Conservation (phyloP, 2,113 vertebrate species). For the Choloepus hoffmanni region DNA sequence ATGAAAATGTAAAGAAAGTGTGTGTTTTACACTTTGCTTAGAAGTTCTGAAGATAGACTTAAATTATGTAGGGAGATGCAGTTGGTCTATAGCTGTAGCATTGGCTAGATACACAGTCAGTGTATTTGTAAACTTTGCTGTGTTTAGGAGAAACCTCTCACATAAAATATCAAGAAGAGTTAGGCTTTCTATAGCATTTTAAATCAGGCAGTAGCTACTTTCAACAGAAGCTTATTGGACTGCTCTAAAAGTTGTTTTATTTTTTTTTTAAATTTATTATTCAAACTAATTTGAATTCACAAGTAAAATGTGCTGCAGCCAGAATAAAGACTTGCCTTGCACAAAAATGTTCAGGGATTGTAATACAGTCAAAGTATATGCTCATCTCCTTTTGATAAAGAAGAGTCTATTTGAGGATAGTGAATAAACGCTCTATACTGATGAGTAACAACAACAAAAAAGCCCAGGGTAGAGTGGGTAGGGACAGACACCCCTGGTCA, state of each 20-base stretch:
- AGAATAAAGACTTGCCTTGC: constrained; percentile 59
- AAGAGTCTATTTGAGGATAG: not conserved
- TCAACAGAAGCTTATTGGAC: constrained; percentile 32
- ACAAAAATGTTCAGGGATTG: constrained; percentile 35
- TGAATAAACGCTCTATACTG: constrained; percentile 42
- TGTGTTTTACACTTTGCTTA: constrained; percentile 65
- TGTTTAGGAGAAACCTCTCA: constrained; percentile 55
- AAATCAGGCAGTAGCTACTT: constrained; percentile 63
- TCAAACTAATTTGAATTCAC: constrained; percentile 70
- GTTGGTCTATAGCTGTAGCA: not conserved
- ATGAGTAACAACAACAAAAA: not conserved
- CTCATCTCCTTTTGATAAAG: constrained; percentile 42
- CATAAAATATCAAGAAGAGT: constrained; percentile 54
- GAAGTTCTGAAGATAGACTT: constrained; percentile 62
- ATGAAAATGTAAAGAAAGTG: constrained; percentile 77
- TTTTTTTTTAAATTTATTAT: constrained; percentile 62
- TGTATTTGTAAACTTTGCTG: constrained; percentile 48
- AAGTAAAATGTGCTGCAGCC: constrained; percentile 17
- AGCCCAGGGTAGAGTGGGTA: not conserved
- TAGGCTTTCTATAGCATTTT: constrained; percentile 62
- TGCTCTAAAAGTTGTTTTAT: not conserved
- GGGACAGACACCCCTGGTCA: not conserved
- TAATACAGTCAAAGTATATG: not conserved
- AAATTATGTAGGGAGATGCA: constrained; percentile 55
- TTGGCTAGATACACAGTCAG: constrained; percentile 24